Conservation (phyloP, 2,113 vertebrate species). For the Seriola dumerili region DNA sequence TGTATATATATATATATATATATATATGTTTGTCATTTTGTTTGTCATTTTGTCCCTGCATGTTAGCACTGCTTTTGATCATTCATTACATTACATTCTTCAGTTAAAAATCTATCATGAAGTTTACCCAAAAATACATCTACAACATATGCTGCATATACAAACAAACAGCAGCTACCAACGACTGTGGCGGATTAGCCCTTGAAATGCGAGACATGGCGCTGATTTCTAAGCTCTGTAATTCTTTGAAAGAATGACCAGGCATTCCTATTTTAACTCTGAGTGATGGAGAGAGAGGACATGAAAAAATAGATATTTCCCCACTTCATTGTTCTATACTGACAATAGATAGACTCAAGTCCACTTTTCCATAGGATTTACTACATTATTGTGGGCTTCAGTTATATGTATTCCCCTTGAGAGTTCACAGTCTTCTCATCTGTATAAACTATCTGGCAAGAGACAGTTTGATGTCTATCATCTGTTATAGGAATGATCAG, state of each 20-base stretch:
- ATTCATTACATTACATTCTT: conserved; percentile 31
- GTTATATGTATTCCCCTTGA: neutral
- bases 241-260: conserved; percentile 8
- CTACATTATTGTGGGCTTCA: neutral
- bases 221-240: neutral
- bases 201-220: conserved; percentile 11
- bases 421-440: conserved; percentile 3
- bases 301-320: neutral
- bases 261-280: neutral
- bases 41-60: conserved; percentile 48
- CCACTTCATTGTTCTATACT: neutral
- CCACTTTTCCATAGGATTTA: neutral
- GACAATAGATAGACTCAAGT: neutral
- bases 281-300: neutral
- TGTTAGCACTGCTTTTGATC: conserved; percentile 44
- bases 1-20: too few relatives aligned
- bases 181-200: conserved; percentile 42
- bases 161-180: conserved; percentile 54
- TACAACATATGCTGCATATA: conserved; percentile 49
- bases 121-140: conserved; percentile 47
- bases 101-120: conserved; percentile 19
- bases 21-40: too few relatives aligned
- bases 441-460: neutral
- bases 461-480: conserved; percentile 1
- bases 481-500: conserved; percentile 18